Conservation (phyloP, 2,113 vertebrate species). For the Microcebus ravelobensis region DNA sequence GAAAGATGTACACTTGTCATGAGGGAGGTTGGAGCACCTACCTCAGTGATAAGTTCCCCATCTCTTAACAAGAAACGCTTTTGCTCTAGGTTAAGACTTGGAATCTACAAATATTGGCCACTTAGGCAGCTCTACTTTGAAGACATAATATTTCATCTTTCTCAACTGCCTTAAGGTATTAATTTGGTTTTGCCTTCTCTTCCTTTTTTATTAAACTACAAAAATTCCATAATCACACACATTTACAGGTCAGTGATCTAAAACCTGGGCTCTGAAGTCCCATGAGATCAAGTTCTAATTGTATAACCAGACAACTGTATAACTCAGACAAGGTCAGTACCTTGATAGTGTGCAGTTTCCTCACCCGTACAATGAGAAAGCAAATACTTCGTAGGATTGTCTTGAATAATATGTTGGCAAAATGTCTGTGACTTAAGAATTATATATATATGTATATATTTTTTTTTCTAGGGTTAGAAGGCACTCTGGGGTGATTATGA, state of each 20-base stretch:
- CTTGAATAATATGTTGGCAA: neutral
- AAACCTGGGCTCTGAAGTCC: neutral
- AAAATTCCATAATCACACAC: neutral
- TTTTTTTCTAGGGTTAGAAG: neutral
- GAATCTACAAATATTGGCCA: neutral
- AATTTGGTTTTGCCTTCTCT: neutral
- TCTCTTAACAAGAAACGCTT: neutral
- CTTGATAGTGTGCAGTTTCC: neutral
- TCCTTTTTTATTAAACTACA: neutral
- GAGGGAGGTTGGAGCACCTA: neutral
- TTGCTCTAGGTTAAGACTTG: neutral
- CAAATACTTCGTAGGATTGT: neutral
- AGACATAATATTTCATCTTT: neutral
- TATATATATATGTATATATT: neutral
- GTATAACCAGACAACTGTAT: neutral
- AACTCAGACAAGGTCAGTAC: neutral
- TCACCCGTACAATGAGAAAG: neutral
- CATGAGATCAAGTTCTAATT: neutral
- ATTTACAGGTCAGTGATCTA: neutral
- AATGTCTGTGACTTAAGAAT: neutral
- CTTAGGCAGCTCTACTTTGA: neutral
- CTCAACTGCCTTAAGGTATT: neutral
- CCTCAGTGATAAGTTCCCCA: neutral
- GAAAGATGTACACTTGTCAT: fast-evolving
- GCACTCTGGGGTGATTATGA: neutral